Percentiles rank a stretch among this genome's conserved stretches.
These are phyloP conservation scores for Cyanistes caeruleus DNA, from an alignment of 2,113 vertebrate genomes.

Conservation along the genomic window DNA sequence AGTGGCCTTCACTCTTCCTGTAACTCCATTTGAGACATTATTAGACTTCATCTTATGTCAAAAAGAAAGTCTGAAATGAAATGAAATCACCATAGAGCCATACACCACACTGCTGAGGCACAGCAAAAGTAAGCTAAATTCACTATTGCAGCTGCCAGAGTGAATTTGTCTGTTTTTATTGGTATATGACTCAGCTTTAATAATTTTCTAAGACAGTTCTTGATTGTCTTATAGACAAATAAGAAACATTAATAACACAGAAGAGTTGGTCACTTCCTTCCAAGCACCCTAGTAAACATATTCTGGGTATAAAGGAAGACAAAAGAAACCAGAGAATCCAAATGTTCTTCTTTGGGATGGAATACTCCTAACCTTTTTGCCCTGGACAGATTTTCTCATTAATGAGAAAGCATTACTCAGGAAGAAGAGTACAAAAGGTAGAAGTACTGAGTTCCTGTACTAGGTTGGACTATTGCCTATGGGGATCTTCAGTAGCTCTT, in stretches of 20 bases:
- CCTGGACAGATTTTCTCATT: neutral
- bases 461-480: neutral
- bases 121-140: slow-evolving; percentile 19
- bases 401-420: neutral
- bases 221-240: neutral
- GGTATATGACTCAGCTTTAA: slow-evolving; percentile 36
- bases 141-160: slow-evolving; percentile 20
- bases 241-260: neutral
- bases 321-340: neutral
- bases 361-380: neutral
- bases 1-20: neutral
- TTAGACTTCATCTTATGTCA: neutral
- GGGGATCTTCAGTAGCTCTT: neutral
- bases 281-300: neutral
- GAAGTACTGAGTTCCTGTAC: neutral
- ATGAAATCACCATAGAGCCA: slow-evolving; percentile 27
- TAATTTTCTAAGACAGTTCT: slow-evolving; percentile 35
- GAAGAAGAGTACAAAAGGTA: neutral
- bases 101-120: neutral
- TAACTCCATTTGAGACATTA: neutral
- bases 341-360: neutral
- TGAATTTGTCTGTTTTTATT: slow-evolving; percentile 55
- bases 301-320: neutral
- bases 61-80: slow-evolving; percentile 32
- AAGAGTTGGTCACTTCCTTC: neutral